A percentile compares a stretch with the other conserved stretches of the same genome.
Evolutionary conservation across 2,888 invertebrate species (phyloP).

Genomic region (Epinotia brunnichana): DNA sequence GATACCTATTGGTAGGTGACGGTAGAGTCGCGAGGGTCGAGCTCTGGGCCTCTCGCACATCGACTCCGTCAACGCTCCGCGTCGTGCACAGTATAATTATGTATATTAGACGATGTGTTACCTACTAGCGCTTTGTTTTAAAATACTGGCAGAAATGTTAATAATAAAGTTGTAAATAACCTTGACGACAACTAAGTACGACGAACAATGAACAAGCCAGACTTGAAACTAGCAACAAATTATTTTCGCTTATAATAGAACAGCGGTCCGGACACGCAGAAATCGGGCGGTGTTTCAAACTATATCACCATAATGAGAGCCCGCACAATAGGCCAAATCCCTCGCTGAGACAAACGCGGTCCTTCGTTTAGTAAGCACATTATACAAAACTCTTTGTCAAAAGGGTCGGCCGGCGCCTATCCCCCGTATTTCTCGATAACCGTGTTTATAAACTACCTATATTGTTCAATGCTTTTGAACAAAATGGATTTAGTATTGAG

Average conservation of each 20-base stretch:
- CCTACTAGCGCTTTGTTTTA: background rate
- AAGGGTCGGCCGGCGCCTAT: conserved; percentile 39
- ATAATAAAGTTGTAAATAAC: background rate
- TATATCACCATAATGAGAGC: conserved; percentile 41
- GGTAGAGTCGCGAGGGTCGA: too few species aligned
- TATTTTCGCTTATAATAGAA: conserved; percentile 26
- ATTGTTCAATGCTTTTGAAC: conserved; percentile 19
- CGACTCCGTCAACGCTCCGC: too few species aligned
- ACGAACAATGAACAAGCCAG: conserved; percentile 8
- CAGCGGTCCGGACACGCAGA: conserved; percentile 26
- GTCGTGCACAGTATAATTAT: too few species aligned
- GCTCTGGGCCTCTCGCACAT: too few species aligned
- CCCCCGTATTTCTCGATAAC: conserved; percentile 30
- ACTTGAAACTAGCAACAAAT: conserved; percentile 26
- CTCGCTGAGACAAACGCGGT: conserved; percentile 37
- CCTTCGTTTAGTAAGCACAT: conserved; percentile 42
- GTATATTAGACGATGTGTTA: too few species aligned
- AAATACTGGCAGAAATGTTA: background rate
- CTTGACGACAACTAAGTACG: background rate
- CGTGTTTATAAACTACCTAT: conserved; percentile 36
- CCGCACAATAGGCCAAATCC: conserved; percentile 36
- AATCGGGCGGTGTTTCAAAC: conserved; percentile 37
- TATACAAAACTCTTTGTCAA: conserved; percentile 41
- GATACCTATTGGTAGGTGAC: too few species aligned
- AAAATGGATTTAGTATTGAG: conserved; percentile 38